These are phyloP conservation scores for Anguilla japonica DNA, from an alignment of 2,113 vertebrate genomes.

Conservation along the genomic window DNA sequence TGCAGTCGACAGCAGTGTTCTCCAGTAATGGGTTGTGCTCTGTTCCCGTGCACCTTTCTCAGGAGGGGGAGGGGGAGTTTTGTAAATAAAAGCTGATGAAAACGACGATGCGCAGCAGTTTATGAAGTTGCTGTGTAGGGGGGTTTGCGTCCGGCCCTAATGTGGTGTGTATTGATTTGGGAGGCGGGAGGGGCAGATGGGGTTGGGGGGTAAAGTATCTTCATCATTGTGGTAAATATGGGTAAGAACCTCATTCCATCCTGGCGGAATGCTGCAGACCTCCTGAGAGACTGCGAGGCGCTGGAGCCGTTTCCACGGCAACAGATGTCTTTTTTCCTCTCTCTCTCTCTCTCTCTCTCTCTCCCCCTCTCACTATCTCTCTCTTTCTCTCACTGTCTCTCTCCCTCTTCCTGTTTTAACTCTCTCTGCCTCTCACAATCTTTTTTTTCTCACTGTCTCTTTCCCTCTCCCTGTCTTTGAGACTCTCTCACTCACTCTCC, in stretches of 20 bases:
- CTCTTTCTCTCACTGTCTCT: background rate
- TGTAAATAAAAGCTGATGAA: background rate
- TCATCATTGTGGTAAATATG: slow-evolving; percentile 39
- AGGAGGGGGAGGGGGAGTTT: background rate
- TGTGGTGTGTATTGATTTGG: slow-evolving; percentile 17
- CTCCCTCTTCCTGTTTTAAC: no score
- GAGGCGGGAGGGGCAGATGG: background rate
- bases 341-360: background rate
- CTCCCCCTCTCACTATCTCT: no score
- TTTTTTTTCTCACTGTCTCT: background rate
- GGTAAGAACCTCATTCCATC: slow-evolving; percentile 49
- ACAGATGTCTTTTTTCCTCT: slow-evolving; percentile 49
- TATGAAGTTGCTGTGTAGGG: background rate
- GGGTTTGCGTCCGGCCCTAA: background rate
- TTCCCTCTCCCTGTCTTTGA: background rate
- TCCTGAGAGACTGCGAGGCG: slow-evolving; percentile 50
- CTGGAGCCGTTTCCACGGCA: slow-evolving; percentile 63
- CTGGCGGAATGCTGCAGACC: slow-evolving; percentile 49
- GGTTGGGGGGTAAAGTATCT: slow-evolving; percentile 27
- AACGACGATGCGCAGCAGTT: background rate
- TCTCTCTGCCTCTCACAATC: no score
- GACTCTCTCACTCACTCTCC: no score
- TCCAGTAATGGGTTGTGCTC: background rate
- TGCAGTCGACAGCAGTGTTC: background rate
- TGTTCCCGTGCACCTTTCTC: background rate